phyloP scores from a whole-genome alignment of 2,888 invertebrate genomes.

The Cerastis rubricosa region DNA sequence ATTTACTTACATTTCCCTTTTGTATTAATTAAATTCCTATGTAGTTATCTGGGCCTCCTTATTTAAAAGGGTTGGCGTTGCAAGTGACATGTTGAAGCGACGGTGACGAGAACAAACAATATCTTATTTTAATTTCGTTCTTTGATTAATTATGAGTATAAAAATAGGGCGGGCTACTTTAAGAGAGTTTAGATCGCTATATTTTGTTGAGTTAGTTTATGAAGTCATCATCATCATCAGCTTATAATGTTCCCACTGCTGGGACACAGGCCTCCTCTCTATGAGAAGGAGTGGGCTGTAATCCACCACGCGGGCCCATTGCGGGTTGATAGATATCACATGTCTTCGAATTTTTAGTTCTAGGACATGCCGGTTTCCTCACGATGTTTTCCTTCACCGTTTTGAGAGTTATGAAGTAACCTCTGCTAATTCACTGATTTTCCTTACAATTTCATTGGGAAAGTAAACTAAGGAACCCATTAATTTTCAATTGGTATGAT shows the following conservation, averaged over 20 bases:
- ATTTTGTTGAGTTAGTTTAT: background rate
- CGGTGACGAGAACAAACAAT: slow-evolving; percentile 5
- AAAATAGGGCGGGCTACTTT: background rate
- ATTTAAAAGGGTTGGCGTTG: slow-evolving; percentile 62
- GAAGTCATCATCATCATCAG: no score
- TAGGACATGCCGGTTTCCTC: no score
- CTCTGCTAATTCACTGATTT: background rate
- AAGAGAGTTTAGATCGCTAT: background rate
- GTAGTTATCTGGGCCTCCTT: slow-evolving; percentile 68
- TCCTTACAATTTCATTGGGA: background rate
- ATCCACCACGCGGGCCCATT: no score
- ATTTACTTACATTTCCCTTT: slow-evolving; percentile 74
- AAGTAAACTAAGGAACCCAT: background rate
- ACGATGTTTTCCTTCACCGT: no score
- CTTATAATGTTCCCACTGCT: no score
- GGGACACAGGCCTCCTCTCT: no score
- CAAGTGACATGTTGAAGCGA: slow-evolving; percentile 60
- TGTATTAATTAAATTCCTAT: slow-evolving; percentile 83
- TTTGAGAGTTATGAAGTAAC: background rate
- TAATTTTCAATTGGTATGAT: background rate
- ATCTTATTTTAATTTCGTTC: slow-evolving; percentile 9
- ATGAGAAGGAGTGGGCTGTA: no score
- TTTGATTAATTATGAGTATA: slow-evolving; percentile 17
- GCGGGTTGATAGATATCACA: no score
- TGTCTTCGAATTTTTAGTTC: no score